Percentiles rank a stretch among this genome's conserved stretches.
Conservation (phyloP, 2,113 vertebrate genomes). For the Urocolius indicus region DNA sequence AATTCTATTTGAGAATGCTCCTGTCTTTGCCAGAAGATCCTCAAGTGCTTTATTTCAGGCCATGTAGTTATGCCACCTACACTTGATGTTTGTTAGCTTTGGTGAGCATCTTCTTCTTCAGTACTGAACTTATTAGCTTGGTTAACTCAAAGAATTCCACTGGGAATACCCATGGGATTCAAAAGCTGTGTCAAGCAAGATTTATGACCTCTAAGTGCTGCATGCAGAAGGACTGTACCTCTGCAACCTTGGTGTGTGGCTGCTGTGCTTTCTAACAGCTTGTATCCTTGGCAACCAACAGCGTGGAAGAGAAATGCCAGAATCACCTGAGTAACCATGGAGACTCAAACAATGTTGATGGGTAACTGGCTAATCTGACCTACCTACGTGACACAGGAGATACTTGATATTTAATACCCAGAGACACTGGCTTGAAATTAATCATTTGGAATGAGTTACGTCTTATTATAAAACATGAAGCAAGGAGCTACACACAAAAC, state of each 20-base stretch:
- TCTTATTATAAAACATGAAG: background rate
- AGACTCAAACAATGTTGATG: background rate
- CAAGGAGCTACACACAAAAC: background rate
- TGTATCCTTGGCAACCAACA: conserved; percentile 16
- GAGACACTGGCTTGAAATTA: background rate
- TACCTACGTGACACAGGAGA: background rate
- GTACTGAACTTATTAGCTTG: background rate
- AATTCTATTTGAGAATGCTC: background rate
- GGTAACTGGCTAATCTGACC: background rate
- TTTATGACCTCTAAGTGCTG: background rate
- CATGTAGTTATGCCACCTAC: background rate
- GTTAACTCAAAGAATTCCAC: background rate
- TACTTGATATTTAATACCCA: background rate
- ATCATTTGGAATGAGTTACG: background rate
- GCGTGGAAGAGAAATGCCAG: background rate
- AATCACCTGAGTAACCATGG: conserved; percentile 33
- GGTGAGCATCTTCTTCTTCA: background rate
- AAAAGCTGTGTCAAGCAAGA: background rate
- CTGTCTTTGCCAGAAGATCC: background rate
- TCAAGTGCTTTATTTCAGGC: background rate
- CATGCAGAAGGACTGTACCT: background rate
- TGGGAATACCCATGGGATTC: background rate
- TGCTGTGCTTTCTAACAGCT: conserved; percentile 9
- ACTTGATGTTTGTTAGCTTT: background rate
- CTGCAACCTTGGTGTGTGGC: background rate